These are phyloP conservation scores for Ciconia stormi DNA, from an alignment of 2,113 vertebrate species.

Conservation along the genomic window DNA sequence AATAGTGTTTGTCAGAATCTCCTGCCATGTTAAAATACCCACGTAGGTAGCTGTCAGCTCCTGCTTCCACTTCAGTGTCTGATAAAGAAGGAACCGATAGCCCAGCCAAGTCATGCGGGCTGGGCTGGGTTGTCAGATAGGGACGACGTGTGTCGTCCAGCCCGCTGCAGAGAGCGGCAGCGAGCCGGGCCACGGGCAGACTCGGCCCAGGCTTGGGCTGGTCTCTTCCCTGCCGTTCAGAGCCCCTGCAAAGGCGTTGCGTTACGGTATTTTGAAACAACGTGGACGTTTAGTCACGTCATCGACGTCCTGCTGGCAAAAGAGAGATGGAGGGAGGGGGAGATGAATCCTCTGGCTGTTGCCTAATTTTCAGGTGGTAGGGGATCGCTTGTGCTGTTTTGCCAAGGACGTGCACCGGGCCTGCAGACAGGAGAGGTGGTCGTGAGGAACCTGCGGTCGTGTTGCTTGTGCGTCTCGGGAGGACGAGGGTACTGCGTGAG, in stretches of 20 bases:
- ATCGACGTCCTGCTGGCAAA: accelerated
- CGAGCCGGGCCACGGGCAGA: accelerated
- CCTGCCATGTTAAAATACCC: background rate
- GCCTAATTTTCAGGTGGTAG: background rate
- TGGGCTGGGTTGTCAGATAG: background rate
- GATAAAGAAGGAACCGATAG: background rate
- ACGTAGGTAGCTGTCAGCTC: background rate
- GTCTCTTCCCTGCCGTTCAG: background rate
- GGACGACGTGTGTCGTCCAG: background rate
- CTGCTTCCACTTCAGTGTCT: background rate
- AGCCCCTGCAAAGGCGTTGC: background rate
- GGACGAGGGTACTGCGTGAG: background rate
- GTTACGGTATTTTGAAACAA: background rate
- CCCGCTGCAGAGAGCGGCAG: background rate
- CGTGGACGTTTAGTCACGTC: background rate
- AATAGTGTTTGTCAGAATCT: background rate
- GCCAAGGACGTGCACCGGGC: background rate
- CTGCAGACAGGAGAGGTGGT: background rate
- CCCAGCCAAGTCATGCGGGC: background rate
- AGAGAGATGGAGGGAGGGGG: background rate
- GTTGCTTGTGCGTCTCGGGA: background rate
- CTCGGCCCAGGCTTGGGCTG: background rate
- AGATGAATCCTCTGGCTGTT: background rate
- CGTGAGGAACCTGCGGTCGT: accelerated
- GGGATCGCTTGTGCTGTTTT: background rate